Evolutionary conservation across 2,113 vertebrate genomes (phyloP).

Genomic region (Labeo catla): DNA sequence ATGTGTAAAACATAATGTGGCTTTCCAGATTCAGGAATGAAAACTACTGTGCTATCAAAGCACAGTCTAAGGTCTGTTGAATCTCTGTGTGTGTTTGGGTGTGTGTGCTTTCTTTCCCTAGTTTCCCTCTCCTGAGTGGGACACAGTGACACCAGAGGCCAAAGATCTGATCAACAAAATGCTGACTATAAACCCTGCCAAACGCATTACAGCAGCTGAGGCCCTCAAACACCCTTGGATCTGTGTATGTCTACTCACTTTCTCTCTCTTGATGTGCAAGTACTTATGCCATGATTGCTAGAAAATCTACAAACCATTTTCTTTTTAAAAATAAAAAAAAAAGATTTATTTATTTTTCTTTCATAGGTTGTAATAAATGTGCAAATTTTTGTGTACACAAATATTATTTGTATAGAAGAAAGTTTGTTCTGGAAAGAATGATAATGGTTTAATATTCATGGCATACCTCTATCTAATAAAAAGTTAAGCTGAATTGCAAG

Average conservation of each 20-base stretch:
- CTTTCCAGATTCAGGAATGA: background rate
- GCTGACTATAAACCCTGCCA: slow-evolving; percentile 96
- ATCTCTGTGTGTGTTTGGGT: background rate
- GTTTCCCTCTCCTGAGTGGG: slow-evolving; percentile 98
- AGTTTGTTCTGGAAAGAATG: too few relatives aligned
- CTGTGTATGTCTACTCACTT: slow-evolving; percentile 81
- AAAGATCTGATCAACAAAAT: slow-evolving; percentile 99
- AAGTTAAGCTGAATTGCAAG: background rate
- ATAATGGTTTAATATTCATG: too few relatives aligned
- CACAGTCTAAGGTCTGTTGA: background rate
- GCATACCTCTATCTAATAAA: background rate
- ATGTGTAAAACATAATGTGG: background rate
- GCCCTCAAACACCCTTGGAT: slow-evolving; percentile 97
- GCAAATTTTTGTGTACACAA: too few relatives aligned
- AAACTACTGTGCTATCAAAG: background rate
- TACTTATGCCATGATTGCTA: too few relatives aligned
- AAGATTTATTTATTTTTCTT: too few relatives aligned
- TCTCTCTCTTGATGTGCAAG: background rate
- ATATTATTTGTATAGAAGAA: too few relatives aligned
- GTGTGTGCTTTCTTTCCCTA: slow-evolving; percentile 58
- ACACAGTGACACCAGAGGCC: slow-evolving; percentile 96
- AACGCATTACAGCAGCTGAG: slow-evolving; percentile 91
- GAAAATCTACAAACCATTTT: too few relatives aligned
- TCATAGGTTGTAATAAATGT: too few relatives aligned
- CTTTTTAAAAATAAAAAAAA: too few relatives aligned